These are phyloP conservation scores for Plutella xylostella DNA, from an alignment of 2,888 invertebrate genomes.

Conservation along the genomic window DNA sequence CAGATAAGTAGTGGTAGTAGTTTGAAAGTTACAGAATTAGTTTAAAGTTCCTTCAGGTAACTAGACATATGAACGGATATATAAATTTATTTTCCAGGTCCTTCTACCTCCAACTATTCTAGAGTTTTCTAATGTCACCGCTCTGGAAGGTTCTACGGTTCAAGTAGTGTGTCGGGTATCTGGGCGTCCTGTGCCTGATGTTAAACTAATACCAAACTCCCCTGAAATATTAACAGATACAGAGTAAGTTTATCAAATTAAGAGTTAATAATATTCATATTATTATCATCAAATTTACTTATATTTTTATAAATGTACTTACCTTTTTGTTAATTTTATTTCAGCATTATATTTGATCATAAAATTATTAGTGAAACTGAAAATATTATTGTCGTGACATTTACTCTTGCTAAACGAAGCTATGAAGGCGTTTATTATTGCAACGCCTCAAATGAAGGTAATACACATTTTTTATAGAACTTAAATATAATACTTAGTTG, in stretches of 20 bases:
- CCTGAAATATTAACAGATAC: too few species aligned
- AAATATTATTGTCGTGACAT: slow-evolving; percentile 26
- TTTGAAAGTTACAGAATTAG: too few species aligned
- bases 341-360: not conserved
- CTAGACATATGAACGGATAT: too few species aligned
- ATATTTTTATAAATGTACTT: too few species aligned
- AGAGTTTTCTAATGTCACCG: slow-evolving; percentile 33
- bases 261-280: too few species aligned
- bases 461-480: not conserved
- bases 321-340: not conserved
- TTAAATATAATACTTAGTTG: too few species aligned
- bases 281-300: too few species aligned
- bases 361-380: slow-evolving; percentile 6
- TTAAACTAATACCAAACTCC: too few species aligned
- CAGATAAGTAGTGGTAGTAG: too few species aligned
- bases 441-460: slow-evolving; percentile 47
- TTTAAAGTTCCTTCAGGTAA: not conserved
- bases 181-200: slow-evolving; percentile 36
- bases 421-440: slow-evolving; percentile 41
- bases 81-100: slow-evolving; percentile 44
- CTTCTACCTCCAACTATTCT: slow-evolving; percentile 34
- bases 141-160: slow-evolving; percentile 30
- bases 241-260: too few species aligned
- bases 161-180: slow-evolving; percentile 37
- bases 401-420: slow-evolving; percentile 27